A percentile compares a stretch with the other conserved stretches of the same genome.
These are phyloP conservation scores for Atta colombica DNA, from an alignment of 1,140 invertebrate species.

Conservation along the genomic window DNA sequence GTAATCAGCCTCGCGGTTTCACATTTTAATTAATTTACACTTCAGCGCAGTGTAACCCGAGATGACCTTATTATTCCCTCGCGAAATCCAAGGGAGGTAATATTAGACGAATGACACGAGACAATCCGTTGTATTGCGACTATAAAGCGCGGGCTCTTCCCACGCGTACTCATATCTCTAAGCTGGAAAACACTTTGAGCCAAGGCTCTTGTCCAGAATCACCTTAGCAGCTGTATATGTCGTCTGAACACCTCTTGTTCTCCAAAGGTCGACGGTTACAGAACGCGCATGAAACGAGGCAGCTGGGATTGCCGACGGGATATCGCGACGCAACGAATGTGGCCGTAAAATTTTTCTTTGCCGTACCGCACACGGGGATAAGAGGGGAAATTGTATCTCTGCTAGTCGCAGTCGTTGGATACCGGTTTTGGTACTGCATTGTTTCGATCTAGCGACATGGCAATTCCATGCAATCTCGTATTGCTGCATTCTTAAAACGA, in stretches of 20 bases:
- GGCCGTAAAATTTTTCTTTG: slow-evolving; percentile 30
- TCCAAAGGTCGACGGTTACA: slow-evolving; percentile 34
- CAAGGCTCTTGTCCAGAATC: slow-evolving; percentile 61
- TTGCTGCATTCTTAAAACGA: slow-evolving; percentile 30
- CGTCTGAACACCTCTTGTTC: slow-evolving; percentile 4
- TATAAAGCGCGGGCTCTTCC: slow-evolving; percentile 31
- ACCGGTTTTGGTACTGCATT: slow-evolving; percentile 50
- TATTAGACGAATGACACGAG: slow-evolving; percentile 56
- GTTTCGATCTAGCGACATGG: slow-evolving; percentile 31
- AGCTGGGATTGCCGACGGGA: slow-evolving; percentile 20
- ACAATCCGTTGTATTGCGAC: slow-evolving; percentile 30
- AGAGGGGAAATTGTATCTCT: slow-evolving; percentile 35
- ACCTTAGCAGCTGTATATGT: slow-evolving; percentile 6
- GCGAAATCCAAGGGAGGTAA: background rate
- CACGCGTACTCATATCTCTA: slow-evolving; percentile 21
- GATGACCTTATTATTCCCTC: slow-evolving; percentile 58
- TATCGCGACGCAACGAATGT: slow-evolving; percentile 23
- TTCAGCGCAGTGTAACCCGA: slow-evolving; percentile 26
- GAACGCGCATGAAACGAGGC: slow-evolving; percentile 23
- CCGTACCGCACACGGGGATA: background rate
- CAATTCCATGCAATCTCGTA: slow-evolving; percentile 17
- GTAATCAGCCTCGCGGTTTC: slow-evolving; percentile 63
- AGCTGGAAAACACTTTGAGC: slow-evolving; percentile 56
- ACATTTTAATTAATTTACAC: slow-evolving; percentile 69
- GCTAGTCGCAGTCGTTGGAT: slow-evolving; percentile 16